These are phyloP conservation scores for Xerus inauris DNA, from an alignment of 2,113 vertebrate genomes.

Conservation along the genomic window DNA sequence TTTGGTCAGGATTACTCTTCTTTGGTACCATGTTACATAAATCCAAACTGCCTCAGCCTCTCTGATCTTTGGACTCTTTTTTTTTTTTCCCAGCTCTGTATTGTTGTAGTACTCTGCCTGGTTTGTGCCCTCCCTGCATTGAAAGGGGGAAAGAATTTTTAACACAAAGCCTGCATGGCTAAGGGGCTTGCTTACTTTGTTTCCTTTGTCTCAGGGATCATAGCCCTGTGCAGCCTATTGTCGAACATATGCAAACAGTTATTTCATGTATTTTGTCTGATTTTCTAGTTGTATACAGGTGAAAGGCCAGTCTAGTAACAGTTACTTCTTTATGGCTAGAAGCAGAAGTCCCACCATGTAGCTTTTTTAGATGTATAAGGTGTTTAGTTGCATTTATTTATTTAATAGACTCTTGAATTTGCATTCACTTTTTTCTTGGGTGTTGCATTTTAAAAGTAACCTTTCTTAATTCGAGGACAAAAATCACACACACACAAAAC, in stretches of 20 bases:
- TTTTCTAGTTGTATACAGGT: constrained; percentile 56
- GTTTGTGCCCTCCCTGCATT: not conserved
- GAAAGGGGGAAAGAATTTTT: not conserved
- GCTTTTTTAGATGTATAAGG: not conserved
- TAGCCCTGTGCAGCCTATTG: not conserved
- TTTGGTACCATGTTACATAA: not conserved
- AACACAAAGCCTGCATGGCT: not conserved
- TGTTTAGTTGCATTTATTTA: constrained; percentile 39
- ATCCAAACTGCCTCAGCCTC: not conserved
- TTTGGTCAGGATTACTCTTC: constrained; percentile 29
- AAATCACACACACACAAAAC: not conserved
- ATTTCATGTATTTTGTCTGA: constrained; percentile 41
- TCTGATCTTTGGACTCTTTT: not conserved
- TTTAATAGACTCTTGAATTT: constrained; percentile 43
- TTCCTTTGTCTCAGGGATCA: constrained; percentile 36
- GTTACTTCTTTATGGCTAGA: constrained; percentile 36
- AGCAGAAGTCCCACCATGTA: not conserved
- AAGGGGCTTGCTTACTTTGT: not conserved
- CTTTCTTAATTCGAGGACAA: constrained; percentile 52
- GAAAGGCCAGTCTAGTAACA: constrained; percentile 2
- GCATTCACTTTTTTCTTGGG: not conserved
- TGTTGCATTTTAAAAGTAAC: constrained; percentile 36
- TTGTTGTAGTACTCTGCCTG: not conserved
- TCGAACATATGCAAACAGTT: constrained; percentile 17
- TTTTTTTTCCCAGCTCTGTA: not conserved